Percentiles rank a stretch among this genome's conserved stretches.
Conservation (phyloP, 2,113 vertebrate species). For the Dermatemys mawii region DNA sequence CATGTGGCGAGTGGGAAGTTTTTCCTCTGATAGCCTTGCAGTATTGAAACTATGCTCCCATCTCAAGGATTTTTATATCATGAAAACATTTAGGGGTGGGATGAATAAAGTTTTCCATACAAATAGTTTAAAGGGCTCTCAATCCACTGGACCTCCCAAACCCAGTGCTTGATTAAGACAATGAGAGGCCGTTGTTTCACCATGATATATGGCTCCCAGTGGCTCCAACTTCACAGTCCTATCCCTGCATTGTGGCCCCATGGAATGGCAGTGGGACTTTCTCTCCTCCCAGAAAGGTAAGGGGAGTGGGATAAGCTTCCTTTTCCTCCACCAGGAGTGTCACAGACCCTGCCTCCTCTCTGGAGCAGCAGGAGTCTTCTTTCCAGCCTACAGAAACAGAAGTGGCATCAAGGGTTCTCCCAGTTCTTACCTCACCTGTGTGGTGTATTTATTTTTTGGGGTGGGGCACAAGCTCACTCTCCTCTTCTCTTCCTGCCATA, state of each 20-base stretch:
- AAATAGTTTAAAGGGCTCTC: background rate
- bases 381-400: background rate
- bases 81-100: background rate
- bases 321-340: background rate
- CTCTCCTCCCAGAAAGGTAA: background rate
- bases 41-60: background rate
- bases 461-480: background rate
- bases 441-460: background rate
- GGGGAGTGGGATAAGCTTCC: background rate
- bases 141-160: background rate
- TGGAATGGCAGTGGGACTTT: background rate
- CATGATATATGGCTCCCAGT: background rate
- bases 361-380: background rate
- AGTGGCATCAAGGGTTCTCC: background rate
- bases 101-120: background rate
- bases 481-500: background rate
- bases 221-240: background rate
- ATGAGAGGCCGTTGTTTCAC: background rate
- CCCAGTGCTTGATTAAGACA: background rate
- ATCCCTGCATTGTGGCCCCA: too few species aligned
- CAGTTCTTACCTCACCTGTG: background rate
- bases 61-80: conserved; percentile 12
- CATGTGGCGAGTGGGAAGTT: background rate
- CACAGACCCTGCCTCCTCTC: background rate
- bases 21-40: background rate